Percentiles rank a stretch among this genome's conserved stretches.
These are phyloP conservation scores for Furcifer pardalis DNA, from an alignment of 2,797 vertebrate species.

Conservation along the genomic window DNA sequence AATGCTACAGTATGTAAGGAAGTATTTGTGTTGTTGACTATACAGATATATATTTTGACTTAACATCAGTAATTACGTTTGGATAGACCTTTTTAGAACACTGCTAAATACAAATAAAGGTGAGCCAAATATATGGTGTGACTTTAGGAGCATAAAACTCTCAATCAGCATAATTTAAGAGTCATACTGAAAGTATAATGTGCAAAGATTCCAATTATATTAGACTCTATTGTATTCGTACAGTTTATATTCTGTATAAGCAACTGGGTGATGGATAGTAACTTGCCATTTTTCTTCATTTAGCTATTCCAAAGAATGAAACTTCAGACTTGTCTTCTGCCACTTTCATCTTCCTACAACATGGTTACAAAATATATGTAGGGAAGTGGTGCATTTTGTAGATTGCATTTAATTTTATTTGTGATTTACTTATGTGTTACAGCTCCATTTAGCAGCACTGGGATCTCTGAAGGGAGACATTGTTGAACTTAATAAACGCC, in stretches of 20 bases:
- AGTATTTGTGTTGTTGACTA: not conserved
- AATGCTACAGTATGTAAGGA: not conserved
- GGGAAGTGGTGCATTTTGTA: not conserved
- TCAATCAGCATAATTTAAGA: not conserved
- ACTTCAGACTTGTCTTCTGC: not conserved
- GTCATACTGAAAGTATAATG: accelerated
- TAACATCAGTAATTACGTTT: not conserved
- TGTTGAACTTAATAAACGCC: slow-evolving; percentile 85
- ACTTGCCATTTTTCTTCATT: slow-evolving; percentile 1
- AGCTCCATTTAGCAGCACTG: slow-evolving; percentile 88
- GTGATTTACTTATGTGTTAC: slow-evolving; percentile 45
- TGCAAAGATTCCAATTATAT: not conserved
- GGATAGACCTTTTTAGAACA: not conserved
- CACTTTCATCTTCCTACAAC: not conserved
- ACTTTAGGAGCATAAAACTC: not conserved
- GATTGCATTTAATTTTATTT: slow-evolving; percentile 46
- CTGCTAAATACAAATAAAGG: not conserved
- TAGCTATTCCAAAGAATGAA: slow-evolving; percentile 4
- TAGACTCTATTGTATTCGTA: slow-evolving; percentile 10
- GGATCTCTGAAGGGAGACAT: slow-evolving; percentile 86
- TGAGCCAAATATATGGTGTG: not conserved
- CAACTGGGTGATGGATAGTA: not conserved
- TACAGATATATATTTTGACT: not conserved
- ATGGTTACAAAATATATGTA: not conserved
- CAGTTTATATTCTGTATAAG: not conserved